Conservation (phyloP, 1,140 invertebrate species). For the Sminthurides bifidus region DNA sequence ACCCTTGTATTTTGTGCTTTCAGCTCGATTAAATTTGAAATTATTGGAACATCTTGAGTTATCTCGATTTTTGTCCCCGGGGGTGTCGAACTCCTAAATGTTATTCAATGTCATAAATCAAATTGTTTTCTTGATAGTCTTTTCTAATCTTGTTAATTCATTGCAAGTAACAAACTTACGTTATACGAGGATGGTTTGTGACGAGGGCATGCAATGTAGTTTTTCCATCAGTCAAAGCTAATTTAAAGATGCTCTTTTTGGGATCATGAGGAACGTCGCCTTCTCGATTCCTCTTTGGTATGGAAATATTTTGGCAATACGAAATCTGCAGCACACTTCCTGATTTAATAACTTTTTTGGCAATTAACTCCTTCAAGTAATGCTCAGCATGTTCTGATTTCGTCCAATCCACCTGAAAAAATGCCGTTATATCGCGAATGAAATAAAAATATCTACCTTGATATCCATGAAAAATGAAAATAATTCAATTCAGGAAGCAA, state of each 20-base stretch:
- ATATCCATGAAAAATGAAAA: not conserved
- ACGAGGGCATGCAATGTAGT: conserved; percentile 5
- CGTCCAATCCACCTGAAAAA: conserved; percentile 14
- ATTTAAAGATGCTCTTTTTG: conserved; percentile 12
- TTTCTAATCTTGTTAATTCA: too few species aligned
- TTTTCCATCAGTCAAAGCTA: conserved; percentile 18
- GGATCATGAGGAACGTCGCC: conserved; percentile 6
- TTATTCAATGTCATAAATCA: too few species aligned
- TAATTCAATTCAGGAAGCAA: not conserved
- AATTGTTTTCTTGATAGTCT: too few species aligned
- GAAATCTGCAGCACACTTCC: conserved; percentile 16
- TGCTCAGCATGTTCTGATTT: not conserved
- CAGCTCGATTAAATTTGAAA: not conserved
- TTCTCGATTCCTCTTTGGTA: conserved; percentile 16
- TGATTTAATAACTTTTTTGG: conserved; percentile 10
- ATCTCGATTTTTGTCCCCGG: conserved; percentile 6
- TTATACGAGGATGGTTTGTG: too few species aligned
- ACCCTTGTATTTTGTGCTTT: conserved; percentile 7
- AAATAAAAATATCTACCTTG: too few species aligned
- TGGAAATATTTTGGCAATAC: conserved; percentile 12
- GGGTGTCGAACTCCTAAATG: conserved; percentile 2
- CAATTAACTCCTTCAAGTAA: conserved; percentile 13
- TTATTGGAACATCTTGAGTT: not conserved
- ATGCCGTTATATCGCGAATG: too few species aligned
- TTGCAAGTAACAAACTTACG: too few species aligned